Conservation (phyloP, 2,888 invertebrate species). For the Ormyrus labotus region DNA sequence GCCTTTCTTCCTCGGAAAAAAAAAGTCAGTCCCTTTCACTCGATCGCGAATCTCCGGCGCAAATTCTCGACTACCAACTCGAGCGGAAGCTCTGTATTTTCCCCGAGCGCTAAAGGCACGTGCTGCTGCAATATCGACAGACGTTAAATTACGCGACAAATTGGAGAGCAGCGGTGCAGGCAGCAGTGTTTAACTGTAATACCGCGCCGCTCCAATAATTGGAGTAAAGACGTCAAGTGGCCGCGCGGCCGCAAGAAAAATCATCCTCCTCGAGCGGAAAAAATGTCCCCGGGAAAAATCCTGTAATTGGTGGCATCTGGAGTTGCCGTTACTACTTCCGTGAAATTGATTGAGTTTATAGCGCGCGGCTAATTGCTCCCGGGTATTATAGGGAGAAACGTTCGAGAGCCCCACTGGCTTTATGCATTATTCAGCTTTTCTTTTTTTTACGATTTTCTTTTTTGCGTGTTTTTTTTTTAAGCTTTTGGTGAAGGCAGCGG, state of each 20-base stretch:
- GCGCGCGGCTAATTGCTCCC: slow-evolving; percentile 25
- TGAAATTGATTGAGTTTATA: slow-evolving; percentile 44
- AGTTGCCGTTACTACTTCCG: background rate
- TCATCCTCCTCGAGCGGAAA: slow-evolving; percentile 27
- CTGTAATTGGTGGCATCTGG: slow-evolving; percentile 40
- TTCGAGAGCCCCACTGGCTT: background rate
- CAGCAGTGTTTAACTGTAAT: slow-evolving; percentile 60
- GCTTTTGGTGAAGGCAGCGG: background rate
- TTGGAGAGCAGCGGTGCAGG: slow-evolving; percentile 30
- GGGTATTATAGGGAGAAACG: background rate
- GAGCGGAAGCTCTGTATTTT: slow-evolving; percentile 8
- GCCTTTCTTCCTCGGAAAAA: background rate
- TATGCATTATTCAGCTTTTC: background rate
- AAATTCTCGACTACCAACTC: slow-evolving; percentile 21
- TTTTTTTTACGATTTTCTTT: background rate
- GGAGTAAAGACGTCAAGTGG: slow-evolving; percentile 66
- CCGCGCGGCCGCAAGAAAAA: slow-evolving; percentile 42
- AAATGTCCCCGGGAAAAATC: background rate
- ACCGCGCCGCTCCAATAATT: slow-evolving; percentile 64
- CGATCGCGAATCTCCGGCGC: slow-evolving; percentile 19
- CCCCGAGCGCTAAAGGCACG: slow-evolving; percentile 27
- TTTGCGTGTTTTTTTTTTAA: background rate
- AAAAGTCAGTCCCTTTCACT: slow-evolving; percentile 11
- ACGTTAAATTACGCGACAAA: slow-evolving; percentile 58
- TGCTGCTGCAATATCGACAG: slow-evolving; percentile 52